Conservation (phyloP, 2,888 invertebrate genomes). For the Drosophila histrio region DNA sequence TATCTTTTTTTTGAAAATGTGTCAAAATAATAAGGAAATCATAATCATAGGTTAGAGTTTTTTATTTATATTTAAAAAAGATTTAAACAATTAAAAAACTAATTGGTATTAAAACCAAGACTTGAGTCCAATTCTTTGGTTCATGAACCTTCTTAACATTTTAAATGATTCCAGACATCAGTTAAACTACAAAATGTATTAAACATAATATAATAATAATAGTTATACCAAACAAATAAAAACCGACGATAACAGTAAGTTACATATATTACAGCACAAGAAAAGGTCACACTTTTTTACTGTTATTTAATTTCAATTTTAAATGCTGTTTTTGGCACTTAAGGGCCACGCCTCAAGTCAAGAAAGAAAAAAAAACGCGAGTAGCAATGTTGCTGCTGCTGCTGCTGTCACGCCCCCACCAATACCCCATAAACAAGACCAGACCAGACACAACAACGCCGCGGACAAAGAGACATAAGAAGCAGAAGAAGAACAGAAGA, state of each 20-base stretch:
- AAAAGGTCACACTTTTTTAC: slow-evolving; percentile 7
- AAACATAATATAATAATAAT: not conserved
- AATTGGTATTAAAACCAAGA: no score
- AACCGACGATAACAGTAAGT: slow-evolving; percentile 9
- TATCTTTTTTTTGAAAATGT: no score
- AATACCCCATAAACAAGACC: slow-evolving; percentile 14
- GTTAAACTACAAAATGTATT: not conserved
- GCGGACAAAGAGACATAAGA: slow-evolving; percentile 6
- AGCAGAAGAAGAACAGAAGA: not conserved
- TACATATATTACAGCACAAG: slow-evolving; percentile 32
- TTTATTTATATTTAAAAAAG: no score
- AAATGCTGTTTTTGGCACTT: slow-evolving; percentile 36
- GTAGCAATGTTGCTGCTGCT: slow-evolving; percentile 30
- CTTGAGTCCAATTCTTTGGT: no score
- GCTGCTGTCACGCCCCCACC: slow-evolving; percentile 18
- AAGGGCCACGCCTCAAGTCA: slow-evolving; percentile 53
- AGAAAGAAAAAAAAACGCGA: slow-evolving; percentile 18
- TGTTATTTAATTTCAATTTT: not conserved
- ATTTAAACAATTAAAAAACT: no score
- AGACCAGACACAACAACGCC: slow-evolving; percentile 37
- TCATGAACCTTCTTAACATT: no score
- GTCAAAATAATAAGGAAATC: no score
- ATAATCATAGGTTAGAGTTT: no score
- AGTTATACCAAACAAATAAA: slow-evolving; percentile 1
- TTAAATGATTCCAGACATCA: no score